Percentiles rank a stretch among this genome's conserved stretches.
These are phyloP conservation scores for Notospermus geniculatus DNA, from an alignment of 1,140 invertebrate species.

Conservation along the genomic window DNA sequence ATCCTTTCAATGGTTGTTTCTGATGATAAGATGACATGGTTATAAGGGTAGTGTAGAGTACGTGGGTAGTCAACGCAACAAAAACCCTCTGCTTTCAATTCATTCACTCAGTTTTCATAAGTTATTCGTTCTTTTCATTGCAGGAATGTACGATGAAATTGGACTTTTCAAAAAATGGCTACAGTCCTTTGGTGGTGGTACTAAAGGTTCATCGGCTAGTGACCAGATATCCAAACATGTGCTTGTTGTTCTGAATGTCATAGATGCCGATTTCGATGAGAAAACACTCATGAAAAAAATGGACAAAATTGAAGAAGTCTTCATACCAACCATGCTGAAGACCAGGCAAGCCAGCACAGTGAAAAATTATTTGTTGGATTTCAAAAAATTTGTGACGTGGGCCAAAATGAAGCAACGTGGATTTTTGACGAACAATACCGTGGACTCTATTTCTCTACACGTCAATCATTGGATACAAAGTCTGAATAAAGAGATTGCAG, in stretches of 20 bases:
- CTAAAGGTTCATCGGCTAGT: neutral
- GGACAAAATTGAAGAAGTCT: conserved; percentile 1
- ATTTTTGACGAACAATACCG: neutral
- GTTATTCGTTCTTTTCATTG: neutral
- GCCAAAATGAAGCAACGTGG: conserved; percentile 1
- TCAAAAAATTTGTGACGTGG: conserved; percentile 6
- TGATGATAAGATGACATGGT: conserved; percentile 10
- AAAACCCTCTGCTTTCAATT: neutral
- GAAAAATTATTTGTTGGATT: conserved; percentile 6
- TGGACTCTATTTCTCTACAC: neutral
- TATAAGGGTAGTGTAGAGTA: neutral
- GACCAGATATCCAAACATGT: neutral
- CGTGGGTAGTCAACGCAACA: neutral
- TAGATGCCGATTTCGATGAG: conserved; percentile 4
- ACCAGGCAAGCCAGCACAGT: conserved; percentile 6
- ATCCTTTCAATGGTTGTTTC: conserved; percentile 2
- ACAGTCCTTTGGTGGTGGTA: conserved; percentile 7
- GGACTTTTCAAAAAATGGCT: conserved; percentile 1
- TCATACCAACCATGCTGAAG: conserved; percentile 9
- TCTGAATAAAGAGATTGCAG: conserved; percentile 6
- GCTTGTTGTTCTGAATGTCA: neutral
- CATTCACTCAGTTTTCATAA: conserved; percentile 4
- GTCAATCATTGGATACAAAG: conserved; percentile 3
- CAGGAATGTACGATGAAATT: conserved; percentile 1
- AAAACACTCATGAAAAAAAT: conserved; percentile 4